Conservation (phyloP, 2,888 invertebrate species). For the Cynaeus angustus region DNA sequence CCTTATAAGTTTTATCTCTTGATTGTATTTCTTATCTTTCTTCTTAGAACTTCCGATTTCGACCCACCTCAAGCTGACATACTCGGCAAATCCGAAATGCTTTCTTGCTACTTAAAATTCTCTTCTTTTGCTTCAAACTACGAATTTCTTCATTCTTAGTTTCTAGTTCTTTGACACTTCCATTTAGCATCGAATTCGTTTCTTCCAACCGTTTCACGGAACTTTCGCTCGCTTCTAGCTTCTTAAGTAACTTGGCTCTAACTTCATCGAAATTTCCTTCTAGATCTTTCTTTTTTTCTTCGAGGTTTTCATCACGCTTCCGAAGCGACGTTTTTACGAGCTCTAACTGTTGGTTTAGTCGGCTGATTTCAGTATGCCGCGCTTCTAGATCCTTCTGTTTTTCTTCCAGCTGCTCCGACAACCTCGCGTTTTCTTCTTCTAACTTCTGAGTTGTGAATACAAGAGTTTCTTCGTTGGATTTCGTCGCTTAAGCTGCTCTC, state of each 20-base stretch:
- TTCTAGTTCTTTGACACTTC: conserved; percentile 34
- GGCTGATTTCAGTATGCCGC: conserved; percentile 34
- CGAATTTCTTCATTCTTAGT: conserved; percentile 25
- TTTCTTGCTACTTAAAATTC: no score
- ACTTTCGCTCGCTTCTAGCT: conserved; percentile 28
- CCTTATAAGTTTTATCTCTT: no score
- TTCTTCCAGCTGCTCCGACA: conserved; percentile 54
- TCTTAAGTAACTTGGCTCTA: background rate
- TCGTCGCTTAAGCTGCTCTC: background rate
- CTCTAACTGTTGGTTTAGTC: conserved; percentile 19
- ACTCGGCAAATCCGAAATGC: no score
- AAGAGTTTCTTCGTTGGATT: conserved; percentile 53
- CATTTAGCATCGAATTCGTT: no score
- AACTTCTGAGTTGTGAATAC: conserved; percentile 53
- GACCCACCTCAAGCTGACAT: no score
- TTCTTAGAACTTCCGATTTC: no score
- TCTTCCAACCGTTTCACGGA: conserved; percentile 20
- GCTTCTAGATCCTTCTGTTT: conserved; percentile 35
- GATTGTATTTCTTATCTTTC: no score
- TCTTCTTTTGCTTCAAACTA: conserved; percentile 31
- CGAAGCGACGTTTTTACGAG: no score
- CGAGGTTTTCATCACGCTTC: conserved; percentile 2
- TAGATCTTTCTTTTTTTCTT: conserved; percentile 6
- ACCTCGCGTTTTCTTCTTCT: conserved; percentile 54
- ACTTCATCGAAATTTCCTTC: conserved; percentile 21